Evolutionary conservation across 1,140 invertebrate species (phyloP), one percentile per base, ranked within the genome.

Genomic region (Drosophila kikkawai): DNA sequence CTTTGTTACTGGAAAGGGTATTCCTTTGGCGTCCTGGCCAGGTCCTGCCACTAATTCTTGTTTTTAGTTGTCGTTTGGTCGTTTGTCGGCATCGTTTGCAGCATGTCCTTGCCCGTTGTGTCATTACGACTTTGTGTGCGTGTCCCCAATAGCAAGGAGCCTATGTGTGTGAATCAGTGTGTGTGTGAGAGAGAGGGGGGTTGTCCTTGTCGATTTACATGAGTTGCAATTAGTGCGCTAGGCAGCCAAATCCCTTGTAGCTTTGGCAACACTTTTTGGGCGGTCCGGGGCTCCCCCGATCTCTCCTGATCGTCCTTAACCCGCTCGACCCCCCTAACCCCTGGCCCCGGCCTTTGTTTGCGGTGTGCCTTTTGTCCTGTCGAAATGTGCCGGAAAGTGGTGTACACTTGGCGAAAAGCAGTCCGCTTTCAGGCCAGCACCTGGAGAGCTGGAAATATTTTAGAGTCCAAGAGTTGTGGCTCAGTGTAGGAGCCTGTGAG

Each of bases 121-220:
- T 60, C 80, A 87, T 86, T 82, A 86, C 78, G 83, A 86, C 70
- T 86, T 64, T 64, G 68, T 64, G 69, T 74, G 58, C 51, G 57
- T 79, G 74, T 70, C 50, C 69, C 53, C 42, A 59, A 71, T 71
- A 39, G 39, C 15, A 32, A 9, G 63, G 53, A 39, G 48, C 36
- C 32, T 44, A 22, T 22, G 55, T 37, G 56, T 64, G 26, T 44
- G 22, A 26, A 26, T 26, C 26, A 22, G 34, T n/a, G 37, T 61
- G 29, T 58, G 51, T 36, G 36, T n/a, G 39, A 26, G 55, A 39
- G 55, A 0, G 12, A 4, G 13, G 22, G 47, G 13, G 67, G 63
- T 63, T 87, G 84, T 88, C 77, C 84, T 88, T 84, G 81, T 90
- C 85, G 85, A 88, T 90, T 88, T 87, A 87, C 83, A 87, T 83